Percentiles rank a stretch among this genome's conserved stretches.
phyloP scores from a whole-genome alignment of 1,140 invertebrate genomes.

The Leptinotarsa defecta region DNA sequence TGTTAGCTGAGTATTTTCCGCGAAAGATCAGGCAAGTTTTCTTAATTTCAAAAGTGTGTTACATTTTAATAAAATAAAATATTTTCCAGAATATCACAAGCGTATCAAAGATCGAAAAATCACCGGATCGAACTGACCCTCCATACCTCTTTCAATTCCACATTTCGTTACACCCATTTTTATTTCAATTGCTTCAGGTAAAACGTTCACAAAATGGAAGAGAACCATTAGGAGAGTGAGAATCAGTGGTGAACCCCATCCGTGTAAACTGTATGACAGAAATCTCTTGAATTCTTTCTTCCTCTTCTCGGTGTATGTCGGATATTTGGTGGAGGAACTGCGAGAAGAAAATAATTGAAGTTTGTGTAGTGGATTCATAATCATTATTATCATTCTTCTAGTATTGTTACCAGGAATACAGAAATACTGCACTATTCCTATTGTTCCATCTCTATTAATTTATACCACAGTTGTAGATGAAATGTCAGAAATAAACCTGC shows the following conservation, averaged over 20 bases:
- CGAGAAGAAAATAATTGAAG: conserved; percentile 11
- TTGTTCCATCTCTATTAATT: too few species aligned
- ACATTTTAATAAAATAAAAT: too few species aligned
- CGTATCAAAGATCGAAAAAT: too few species aligned
- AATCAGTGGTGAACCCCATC: conserved; percentile 34
- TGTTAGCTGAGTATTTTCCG: too few species aligned
- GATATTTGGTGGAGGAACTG: conserved; percentile 37
- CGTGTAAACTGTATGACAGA: conserved; percentile 38
- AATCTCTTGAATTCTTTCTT: conserved; percentile 37
- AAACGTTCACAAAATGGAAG: conserved; percentile 10
- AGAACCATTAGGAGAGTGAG: conserved; percentile 27
- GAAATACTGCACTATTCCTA: too few species aligned
- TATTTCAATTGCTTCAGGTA: conserved; percentile 31
- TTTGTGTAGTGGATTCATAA: background rate
- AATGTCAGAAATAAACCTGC: too few species aligned
- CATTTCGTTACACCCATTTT: conserved; percentile 37
- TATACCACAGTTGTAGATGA: too few species aligned
- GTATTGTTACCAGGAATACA: too few species aligned
- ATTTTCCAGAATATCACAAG: too few species aligned
- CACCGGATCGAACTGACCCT: background rate
- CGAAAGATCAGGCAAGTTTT: too few species aligned
- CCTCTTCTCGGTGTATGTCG: conserved; percentile 24
- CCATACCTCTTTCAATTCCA: conserved; percentile 38
- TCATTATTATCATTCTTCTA: too few species aligned
- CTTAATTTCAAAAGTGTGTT: too few species aligned